Percentiles rank a stretch among this genome's conserved stretches.
Conservation (phyloP, 2,888 invertebrate genomes). For the Protophormia terraenovae region DNA sequence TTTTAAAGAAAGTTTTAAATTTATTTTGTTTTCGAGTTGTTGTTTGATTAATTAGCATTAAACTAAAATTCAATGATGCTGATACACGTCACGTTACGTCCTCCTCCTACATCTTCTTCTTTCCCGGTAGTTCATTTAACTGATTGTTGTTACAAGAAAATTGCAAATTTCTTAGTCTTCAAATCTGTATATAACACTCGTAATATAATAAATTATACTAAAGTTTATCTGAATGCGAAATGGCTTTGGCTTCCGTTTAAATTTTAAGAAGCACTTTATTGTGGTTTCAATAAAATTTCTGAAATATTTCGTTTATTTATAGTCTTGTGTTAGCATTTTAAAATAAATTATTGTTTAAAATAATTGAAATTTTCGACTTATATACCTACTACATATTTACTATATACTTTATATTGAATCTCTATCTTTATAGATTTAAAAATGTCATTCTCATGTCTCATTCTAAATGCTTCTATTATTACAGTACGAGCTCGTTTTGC, state of each 20-base stretch:
- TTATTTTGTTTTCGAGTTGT: slow-evolving; percentile 5
- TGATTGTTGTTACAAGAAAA: neutral
- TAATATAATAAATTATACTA: neutral
- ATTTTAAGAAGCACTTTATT: neutral
- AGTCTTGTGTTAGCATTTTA: no score
- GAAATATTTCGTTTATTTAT: neutral
- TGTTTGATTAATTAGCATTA: slow-evolving; percentile 40
- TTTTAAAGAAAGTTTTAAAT: slow-evolving; percentile 26
- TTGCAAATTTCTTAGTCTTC: neutral
- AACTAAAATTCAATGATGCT: neutral
- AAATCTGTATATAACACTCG: neutral
- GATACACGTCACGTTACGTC: slow-evolving; percentile 3
- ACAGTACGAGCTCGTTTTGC: no score
- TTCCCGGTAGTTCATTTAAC: no score
- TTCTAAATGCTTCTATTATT: no score
- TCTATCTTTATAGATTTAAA: no score
- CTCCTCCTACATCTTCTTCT: neutral
- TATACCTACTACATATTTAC: no score
- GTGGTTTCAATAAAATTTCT: neutral
- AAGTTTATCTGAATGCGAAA: neutral
- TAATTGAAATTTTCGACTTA: no score
- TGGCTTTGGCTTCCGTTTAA: neutral
- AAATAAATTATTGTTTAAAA: no score
- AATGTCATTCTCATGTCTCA: no score
- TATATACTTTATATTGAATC: no score